Percentiles rank a stretch among this genome's conserved stretches.
phyloP scores from a whole-genome alignment of 2,113 vertebrate species.

The Chinchilla lanigera region DNA sequence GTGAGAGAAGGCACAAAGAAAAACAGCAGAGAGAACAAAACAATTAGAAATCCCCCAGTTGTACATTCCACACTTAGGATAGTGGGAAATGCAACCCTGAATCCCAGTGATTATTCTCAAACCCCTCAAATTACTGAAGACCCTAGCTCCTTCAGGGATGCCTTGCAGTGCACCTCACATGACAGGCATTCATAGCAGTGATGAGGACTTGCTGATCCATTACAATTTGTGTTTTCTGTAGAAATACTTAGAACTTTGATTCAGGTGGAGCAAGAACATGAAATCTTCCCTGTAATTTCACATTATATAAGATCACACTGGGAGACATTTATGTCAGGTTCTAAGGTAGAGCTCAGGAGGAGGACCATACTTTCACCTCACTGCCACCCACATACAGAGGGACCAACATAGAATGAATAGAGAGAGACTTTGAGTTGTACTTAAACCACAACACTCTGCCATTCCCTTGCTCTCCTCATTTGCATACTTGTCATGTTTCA shows the following conservation, averaged over 20 bases:
- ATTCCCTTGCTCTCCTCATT: neutral
- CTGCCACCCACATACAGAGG: neutral
- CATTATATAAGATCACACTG: neutral
- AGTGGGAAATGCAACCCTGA: neutral
- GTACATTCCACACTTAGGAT: neutral
- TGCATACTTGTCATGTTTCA: neutral
- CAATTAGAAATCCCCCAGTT: neutral
- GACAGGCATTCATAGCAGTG: neutral
- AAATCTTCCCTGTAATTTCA: neutral
- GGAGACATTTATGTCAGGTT: neutral
- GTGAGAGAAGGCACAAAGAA: neutral
- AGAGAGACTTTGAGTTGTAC: neutral
- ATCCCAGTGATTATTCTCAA: neutral
- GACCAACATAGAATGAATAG: neutral
- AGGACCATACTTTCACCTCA: neutral
- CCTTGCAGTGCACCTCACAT: neutral
- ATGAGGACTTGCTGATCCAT: neutral
- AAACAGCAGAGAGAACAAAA: neutral
- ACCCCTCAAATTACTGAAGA: neutral
- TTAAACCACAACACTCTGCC: neutral
- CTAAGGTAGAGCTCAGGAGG: neutral
- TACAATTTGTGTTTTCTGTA: neutral
- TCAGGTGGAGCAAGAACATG: neutral
- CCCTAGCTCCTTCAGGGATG: neutral
- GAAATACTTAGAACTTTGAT: slow-evolving; percentile 1